Evolutionary conservation across 53 echinoderm and acorn worm species (phyloP).

Genomic region (Stichopus horrens): DNA sequence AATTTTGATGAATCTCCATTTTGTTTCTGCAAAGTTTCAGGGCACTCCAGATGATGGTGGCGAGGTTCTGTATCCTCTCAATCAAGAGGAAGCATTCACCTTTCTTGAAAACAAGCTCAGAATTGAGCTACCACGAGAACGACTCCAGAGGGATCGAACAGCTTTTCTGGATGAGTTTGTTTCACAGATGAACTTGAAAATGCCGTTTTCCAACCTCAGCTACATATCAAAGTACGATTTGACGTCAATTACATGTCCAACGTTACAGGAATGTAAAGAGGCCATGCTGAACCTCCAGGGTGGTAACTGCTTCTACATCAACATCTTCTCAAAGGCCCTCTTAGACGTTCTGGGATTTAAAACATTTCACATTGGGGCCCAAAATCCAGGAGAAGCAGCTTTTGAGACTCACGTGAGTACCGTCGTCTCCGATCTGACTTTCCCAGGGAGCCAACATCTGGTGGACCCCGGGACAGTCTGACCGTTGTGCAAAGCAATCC

Average conservation of each 20-base stretch:
- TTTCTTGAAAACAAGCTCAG: slow-evolving; percentile 3
- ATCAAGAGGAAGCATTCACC: neutral
- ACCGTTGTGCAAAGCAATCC: slow-evolving; percentile 1
- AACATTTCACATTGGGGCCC: slow-evolving; percentile 7
- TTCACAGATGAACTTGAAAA: neutral
- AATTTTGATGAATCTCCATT: too few species aligned
- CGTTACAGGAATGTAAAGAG: slow-evolving; percentile 18
- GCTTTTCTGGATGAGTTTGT: neutral
- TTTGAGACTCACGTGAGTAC: neutral
- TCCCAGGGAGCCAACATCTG: slow-evolving; percentile 9
- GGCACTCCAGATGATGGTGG: neutral
- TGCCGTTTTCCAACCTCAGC: neutral
- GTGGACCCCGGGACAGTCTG: slow-evolving; percentile 13
- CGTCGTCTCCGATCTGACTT: neutral
- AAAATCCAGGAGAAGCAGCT: neutral
- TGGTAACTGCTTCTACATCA: slow-evolving; percentile 47
- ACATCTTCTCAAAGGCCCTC: slow-evolving; percentile 21
- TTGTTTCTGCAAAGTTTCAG: too few species aligned
- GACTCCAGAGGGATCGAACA: neutral
- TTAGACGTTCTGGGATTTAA: slow-evolving; percentile 1
- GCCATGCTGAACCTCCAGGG: slow-evolving; percentile 8
- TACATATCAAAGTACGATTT: neutral
- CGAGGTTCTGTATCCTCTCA: neutral
- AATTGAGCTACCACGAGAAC: neutral
- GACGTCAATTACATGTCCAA: neutral